Percentiles rank a stretch among this genome's conserved stretches.
These are phyloP conservation scores for Chloropsis hardwickii DNA, from an alignment of 2,113 vertebrate genomes.

Conservation along the genomic window DNA sequence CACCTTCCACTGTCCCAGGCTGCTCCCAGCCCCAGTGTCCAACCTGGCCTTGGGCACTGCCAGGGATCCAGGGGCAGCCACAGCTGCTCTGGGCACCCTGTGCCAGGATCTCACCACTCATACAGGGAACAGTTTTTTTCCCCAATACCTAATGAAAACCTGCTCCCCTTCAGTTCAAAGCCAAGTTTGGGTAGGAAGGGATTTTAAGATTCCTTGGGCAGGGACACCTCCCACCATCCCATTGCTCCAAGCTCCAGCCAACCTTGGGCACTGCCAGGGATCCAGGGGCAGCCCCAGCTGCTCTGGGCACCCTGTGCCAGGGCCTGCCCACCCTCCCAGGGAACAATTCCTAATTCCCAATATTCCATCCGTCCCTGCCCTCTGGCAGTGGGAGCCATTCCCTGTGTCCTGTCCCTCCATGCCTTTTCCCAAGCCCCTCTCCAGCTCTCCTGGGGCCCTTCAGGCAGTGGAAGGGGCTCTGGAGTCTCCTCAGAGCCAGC, in stretches of 20 bases:
- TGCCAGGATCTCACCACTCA: neutral
- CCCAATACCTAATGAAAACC: no score
- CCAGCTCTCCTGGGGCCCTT: neutral
- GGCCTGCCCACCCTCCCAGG: rapidly evolving
- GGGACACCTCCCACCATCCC: neutral
- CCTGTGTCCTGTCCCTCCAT: neutral
- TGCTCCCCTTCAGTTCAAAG: no score
- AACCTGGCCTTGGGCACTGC: neutral
- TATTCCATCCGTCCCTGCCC: rapidly evolving
- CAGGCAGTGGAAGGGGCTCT: rapidly evolving
- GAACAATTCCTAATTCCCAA: neutral
- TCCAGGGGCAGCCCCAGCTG: neutral
- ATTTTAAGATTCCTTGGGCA: neutral
- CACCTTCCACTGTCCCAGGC: rapidly evolving
- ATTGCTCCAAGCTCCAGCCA: neutral
- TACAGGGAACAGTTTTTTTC: no score
- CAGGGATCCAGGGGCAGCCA: neutral
- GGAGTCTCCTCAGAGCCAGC: neutral
- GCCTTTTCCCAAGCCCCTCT: rapidly evolving
- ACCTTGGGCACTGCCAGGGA: neutral
- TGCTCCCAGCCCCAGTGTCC: neutral
- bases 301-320: neutral
- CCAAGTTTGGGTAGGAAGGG: no score
- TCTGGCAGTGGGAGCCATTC: neutral
- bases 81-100: neutral